phyloP scores from a whole-genome alignment of 2,797 vertebrate species.

The Hemitrygon akajei region DNA sequence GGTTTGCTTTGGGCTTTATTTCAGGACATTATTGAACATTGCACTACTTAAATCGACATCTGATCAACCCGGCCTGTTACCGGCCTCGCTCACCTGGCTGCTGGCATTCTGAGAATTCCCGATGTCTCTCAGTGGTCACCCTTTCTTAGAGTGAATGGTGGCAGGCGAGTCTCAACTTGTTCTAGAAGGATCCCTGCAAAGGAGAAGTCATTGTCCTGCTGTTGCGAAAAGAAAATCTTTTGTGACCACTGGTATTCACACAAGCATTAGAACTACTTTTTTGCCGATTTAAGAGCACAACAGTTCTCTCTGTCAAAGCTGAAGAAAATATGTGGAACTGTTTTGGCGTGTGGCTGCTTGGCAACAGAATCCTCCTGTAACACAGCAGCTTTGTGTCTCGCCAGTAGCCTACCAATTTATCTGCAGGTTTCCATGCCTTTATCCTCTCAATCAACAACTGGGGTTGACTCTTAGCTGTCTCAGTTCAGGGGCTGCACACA shows the following conservation, averaged over 20 bases:
- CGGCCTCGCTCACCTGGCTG: not conserved
- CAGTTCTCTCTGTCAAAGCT: too few relatives aligned
- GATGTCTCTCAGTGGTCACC: not conserved
- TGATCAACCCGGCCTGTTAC: too few relatives aligned
- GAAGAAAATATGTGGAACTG: not conserved
- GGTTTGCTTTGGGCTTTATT: not conserved
- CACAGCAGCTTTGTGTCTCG: not conserved
- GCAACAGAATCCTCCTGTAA: not conserved
- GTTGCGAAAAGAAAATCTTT: not conserved
- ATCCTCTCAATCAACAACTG: too few relatives aligned
- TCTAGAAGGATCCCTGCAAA: not conserved
- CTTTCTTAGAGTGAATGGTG: too few relatives aligned
- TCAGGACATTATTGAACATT: not conserved
- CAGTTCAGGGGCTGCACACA: too few relatives aligned
- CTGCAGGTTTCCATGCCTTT: not conserved
- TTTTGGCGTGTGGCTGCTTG: not conserved
- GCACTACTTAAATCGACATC: not conserved
- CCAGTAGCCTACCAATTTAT: not conserved
- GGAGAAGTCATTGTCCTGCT: not conserved
- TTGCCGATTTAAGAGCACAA: not conserved
- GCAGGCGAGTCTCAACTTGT: slow-evolving; percentile 7
- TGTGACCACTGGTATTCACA: not conserved
- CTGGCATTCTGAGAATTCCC: not conserved
- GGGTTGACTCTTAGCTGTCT: too few relatives aligned
- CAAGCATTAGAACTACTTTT: not conserved